Evolutionary conservation across 2,113 vertebrate genomes (phyloP).

Genomic region (Dermatemys mawii): DNA sequence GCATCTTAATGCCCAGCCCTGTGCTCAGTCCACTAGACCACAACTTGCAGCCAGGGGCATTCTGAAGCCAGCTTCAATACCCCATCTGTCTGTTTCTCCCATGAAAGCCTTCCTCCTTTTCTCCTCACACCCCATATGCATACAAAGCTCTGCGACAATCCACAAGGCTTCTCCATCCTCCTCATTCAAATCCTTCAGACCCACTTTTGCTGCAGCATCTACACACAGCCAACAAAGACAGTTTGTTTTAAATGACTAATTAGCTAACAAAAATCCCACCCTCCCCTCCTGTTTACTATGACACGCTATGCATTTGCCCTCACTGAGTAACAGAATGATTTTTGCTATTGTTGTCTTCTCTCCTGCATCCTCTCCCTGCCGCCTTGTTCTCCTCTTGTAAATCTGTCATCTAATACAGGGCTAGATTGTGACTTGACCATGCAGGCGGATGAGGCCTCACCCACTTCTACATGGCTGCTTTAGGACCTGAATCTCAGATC

Average conservation of each 20-base stretch:
- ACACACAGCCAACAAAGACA: slow-evolving; percentile 34
- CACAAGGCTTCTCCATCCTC: neutral
- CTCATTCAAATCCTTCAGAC: neutral
- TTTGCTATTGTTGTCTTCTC: neutral
- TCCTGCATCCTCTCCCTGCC: neutral
- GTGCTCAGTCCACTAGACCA: neutral
- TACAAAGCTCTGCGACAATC: neutral
- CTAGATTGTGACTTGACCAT: neutral
- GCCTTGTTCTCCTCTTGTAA: neutral
- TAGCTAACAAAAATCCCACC: slow-evolving; percentile 15
- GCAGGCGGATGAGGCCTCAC: neutral
- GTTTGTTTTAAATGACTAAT: slow-evolving; percentile 37
- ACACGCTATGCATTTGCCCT: neutral
- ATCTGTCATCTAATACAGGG: neutral
- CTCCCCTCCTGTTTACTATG: neutral
- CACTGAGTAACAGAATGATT: neutral
- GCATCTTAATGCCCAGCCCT: neutral
- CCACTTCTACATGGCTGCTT: neutral
- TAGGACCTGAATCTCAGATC: rapidly evolving
- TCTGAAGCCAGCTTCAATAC: rapidly evolving
- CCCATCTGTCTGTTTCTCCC: neutral
- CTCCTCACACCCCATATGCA: neutral
- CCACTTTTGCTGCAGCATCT: slow-evolving; percentile 15
- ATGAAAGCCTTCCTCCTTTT: neutral
- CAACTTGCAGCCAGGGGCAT: neutral